Conservation (phyloP, 2,113 vertebrate genomes). For the Neogale vison region DNA sequence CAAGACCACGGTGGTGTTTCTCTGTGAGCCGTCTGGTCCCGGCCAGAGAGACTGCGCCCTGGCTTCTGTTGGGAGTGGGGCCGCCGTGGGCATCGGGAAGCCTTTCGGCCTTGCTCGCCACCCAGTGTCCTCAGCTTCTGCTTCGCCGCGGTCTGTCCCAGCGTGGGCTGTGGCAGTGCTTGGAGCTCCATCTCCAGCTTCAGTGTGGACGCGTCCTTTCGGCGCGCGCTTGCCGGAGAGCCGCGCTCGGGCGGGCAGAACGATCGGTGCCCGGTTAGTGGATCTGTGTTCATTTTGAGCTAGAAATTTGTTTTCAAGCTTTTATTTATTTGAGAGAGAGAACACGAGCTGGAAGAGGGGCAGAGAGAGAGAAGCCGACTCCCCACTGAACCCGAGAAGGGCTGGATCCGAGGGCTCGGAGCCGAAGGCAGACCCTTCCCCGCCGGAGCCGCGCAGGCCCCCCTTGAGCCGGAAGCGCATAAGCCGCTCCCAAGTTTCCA, state of each 20-base stretch:
- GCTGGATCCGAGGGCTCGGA: too few relatives aligned
- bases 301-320: background rate
- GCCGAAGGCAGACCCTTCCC: too few relatives aligned
- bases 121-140: background rate
- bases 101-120: background rate
- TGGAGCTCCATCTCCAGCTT: background rate
- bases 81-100: background rate
- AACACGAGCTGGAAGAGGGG: too few relatives aligned
- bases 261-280: background rate
- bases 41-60: background rate
- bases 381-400: too few relatives aligned
- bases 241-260: background rate
- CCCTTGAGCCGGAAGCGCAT: background rate
- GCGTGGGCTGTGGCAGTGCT: background rate
- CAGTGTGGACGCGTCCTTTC: background rate
- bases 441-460: too few relatives aligned
- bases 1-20: background rate
- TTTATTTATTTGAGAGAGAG: too few relatives aligned
- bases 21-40: background rate
- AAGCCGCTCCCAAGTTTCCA: background rate
- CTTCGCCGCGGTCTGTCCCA: background rate
- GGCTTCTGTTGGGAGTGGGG: background rate
- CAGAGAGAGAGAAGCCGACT: too few relatives aligned
- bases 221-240: rapidly evolving
- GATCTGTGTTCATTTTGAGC: background rate